A percentile compares a stretch with the other conserved stretches of the same genome.
Conservation (phyloP, 2,797 vertebrate species). For the Lacerta agilis region DNA sequence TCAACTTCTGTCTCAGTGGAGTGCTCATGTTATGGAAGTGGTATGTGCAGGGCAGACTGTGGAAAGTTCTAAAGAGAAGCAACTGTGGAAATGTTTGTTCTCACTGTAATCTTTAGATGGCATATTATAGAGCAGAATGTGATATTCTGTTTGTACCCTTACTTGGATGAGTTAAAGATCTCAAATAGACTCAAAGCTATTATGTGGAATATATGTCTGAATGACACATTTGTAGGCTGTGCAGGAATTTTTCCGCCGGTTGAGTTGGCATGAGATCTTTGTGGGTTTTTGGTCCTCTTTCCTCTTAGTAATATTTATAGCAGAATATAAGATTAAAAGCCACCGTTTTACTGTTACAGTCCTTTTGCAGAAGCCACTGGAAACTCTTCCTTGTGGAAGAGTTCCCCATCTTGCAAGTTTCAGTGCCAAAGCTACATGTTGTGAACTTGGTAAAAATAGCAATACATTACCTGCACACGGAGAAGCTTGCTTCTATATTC, state of each 20-base stretch:
- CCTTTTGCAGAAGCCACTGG: neutral
- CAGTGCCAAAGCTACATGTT: neutral
- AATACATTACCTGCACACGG: neutral
- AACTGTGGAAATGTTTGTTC: neutral
- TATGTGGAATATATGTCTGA: neutral
- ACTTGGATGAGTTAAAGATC: neutral
- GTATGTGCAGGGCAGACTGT: slow-evolving; percentile 74
- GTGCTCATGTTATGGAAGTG: slow-evolving; percentile 99
- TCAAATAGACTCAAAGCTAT: neutral
- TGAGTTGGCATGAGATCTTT: neutral
- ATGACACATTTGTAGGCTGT: neutral
- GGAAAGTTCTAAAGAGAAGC: neutral
- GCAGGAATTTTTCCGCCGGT: neutral
- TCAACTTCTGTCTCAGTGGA: slow-evolving; percentile 98
- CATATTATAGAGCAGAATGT: neutral
- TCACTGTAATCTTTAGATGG: neutral
- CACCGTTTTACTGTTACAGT: neutral
- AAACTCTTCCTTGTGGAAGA: neutral
- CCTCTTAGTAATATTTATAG: neutral
- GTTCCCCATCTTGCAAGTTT: neutral
- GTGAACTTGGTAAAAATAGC: neutral
- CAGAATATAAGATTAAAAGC: neutral
- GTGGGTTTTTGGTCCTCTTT: neutral
- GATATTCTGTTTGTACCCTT: neutral
- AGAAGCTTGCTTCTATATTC: neutral